Percentiles rank a stretch among this genome's conserved stretches.
Conservation (phyloP, 2,113 vertebrate genomes). For the Rutilus rutilus region DNA sequence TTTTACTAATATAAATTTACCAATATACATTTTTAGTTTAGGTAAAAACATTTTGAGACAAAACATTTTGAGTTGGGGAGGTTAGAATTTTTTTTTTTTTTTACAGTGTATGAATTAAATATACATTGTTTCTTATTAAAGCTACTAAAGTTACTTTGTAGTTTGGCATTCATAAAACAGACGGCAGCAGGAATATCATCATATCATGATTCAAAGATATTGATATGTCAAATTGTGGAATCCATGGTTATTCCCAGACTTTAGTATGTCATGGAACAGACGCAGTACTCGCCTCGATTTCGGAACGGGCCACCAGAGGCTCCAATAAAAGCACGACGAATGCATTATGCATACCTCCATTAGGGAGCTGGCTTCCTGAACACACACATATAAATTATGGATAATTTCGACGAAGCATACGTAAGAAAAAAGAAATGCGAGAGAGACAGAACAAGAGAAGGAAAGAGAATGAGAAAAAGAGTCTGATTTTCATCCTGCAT, state of each 20-base stretch:
- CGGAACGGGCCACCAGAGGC: background rate
- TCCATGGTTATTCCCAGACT: background rate
- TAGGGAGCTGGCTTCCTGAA: conserved; percentile 18
- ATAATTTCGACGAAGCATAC: conserved; percentile 13
- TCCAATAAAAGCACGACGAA: conserved; percentile 5
- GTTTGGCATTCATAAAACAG: too few species aligned
- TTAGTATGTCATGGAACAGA: conserved; percentile 1
- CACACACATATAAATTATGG: conserved; percentile 40
- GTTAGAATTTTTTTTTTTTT: too few species aligned
- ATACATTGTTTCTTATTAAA: too few species aligned
- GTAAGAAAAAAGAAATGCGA: background rate
- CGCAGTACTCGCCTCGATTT: background rate
- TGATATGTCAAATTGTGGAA: background rate
- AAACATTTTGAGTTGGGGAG: too few species aligned
- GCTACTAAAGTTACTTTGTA: too few species aligned
- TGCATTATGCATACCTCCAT: conserved; percentile 44
- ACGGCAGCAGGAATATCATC: background rate
- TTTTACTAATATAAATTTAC: too few species aligned
- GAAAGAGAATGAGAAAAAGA: background rate
- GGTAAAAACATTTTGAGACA: too few species aligned
- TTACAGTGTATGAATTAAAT: too few species aligned
- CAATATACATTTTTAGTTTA: too few species aligned
- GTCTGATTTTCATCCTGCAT: background rate
- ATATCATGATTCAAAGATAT: background rate
- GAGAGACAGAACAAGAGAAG: background rate